Conservation (phyloP, 2,797 vertebrate species). For the Oceanodroma leucorhoa region DNA sequence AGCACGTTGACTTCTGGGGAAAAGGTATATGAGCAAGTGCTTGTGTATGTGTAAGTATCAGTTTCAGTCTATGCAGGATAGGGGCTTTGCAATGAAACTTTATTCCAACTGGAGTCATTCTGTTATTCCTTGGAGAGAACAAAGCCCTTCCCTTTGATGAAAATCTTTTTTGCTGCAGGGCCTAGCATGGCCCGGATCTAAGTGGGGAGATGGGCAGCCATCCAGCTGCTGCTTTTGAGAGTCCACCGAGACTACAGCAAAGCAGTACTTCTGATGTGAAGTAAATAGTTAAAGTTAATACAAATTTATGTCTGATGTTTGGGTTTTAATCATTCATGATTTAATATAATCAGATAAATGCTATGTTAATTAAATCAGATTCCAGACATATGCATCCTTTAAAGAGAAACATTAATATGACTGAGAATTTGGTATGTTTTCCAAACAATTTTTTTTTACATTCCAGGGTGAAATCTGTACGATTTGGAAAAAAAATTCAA, state of each 20-base stretch:
- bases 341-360: neutral
- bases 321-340: neutral
- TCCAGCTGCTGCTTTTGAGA: neutral
- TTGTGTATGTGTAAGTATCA: neutral
- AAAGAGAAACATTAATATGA: neutral
- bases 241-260: neutral
- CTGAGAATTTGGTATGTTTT: neutral
- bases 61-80: neutral
- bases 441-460: neutral
- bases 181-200: neutral
- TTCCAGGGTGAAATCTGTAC: neutral
- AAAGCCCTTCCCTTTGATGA: neutral
- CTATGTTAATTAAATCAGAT: neutral
- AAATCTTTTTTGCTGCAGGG: neutral
- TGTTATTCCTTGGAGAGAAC: neutral
- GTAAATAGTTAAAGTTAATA: neutral
- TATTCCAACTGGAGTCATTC: neutral
- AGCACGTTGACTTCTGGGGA: neutral
- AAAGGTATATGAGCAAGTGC: neutral
- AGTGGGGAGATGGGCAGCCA: neutral
- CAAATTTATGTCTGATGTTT: neutral
- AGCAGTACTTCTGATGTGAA: neutral
- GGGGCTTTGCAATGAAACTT: neutral
- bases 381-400: neutral
- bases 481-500: neutral